Base-by-base conservation (phyloP, 2,888 invertebrate species). In the Dendrolimus pini region DNA sequence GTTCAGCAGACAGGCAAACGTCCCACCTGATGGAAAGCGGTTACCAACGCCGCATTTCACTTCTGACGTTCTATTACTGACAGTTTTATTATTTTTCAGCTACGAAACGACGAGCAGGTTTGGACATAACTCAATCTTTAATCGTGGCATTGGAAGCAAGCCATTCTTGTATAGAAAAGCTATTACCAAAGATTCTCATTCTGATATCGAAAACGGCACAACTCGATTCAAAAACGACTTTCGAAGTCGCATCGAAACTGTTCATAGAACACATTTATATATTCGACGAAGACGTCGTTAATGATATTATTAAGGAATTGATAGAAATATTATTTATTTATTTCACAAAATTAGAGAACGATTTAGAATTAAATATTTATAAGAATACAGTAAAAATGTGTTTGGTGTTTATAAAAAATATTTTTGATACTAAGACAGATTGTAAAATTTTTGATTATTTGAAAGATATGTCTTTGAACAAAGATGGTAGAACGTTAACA, bases 221-320 rank as follows among this genome's bases (percentile, higher is more conserved):
- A 0, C 12, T 47, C 47, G 59, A 64, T 9, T 58, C 68, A 0
- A 65, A 63, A 54, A 54, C 53, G 0, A 62, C 72, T 1, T 80
- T 80, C 56, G 69, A 76, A 41, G 61, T 54, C 0, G 71, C 79
- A 1, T 56, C 71, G 0, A 65, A 72, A 3, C 58, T 75, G 1
- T 78, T 75, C 10, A 52, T 68, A 0, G 78, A 82, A 6, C 83
- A 79, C 66, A 70, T 78, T 2, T 75, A 74, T 7, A 42, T 85
- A 0, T 84, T 78, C 41, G 63, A 69, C 0, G 56, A 63, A 0
- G 53, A 58, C 0, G 55, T 55, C 7, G 13, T 77, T 0, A 58
- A 65, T n/a, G 52, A 64, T 2, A 58, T 71, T 0, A 54, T 65
- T 0, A 7, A 58, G 1, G 59, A 63, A 9, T 12, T 73, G 42